Evolutionary conservation across 2,888 invertebrate genomes (phyloP).

Genomic region (Hemaris fuciformis): DNA sequence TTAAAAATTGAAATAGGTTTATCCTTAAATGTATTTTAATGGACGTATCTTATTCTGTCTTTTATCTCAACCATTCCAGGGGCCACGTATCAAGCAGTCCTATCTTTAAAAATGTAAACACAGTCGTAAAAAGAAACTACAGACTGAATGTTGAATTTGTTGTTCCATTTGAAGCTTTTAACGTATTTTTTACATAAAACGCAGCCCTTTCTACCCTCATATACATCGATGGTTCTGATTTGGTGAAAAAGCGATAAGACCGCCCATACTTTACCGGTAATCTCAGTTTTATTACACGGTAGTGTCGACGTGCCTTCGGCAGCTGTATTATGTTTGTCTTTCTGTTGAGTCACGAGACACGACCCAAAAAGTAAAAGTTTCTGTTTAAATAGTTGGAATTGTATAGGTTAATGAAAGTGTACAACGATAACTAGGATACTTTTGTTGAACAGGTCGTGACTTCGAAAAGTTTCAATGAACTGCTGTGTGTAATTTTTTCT

Average conservation of each 20-base stretch:
- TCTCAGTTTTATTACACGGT: conserved; percentile 8
- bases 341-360: conserved; percentile 47
- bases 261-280: not conserved
- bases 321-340: conserved; percentile 32
- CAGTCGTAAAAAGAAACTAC: conserved; percentile 1
- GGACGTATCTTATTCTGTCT: not conserved
- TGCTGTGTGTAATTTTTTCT: not conserved
- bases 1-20: not conserved
- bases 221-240: not conserved
- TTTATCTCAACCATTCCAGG: conserved; percentile 3
- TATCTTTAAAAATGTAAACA: conserved; percentile 9
- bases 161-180: not conserved
- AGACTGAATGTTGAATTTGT: conserved; percentile 1
- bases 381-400: conserved; percentile 42
- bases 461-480: not conserved
- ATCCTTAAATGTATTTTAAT: not conserved
- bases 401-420: conserved; percentile 33
- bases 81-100: not conserved
- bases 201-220: conserved; percentile 16
- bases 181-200: not conserved
- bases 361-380: conserved; percentile 62
- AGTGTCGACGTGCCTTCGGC: not conserved
- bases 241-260: conserved; percentile 4
- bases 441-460: not conserved
- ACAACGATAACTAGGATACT: not conserved